phyloP scores from a whole-genome alignment of 2,113 vertebrate genomes.

The Pluvianellus socialis region DNA sequence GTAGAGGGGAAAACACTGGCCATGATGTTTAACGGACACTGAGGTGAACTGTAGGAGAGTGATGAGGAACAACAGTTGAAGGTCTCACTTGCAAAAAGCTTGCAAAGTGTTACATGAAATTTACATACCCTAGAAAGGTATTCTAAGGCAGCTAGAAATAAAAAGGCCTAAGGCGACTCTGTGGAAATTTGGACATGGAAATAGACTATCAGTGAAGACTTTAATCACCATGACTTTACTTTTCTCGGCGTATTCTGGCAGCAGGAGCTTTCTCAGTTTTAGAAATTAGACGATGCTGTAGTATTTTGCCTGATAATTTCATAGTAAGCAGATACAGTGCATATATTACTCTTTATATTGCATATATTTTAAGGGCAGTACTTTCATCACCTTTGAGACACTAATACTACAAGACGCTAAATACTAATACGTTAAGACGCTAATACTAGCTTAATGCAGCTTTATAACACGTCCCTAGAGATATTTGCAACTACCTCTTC shows the following conservation, averaged over 20 bases:
- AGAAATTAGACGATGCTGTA: not conserved
- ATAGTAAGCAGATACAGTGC: not conserved
- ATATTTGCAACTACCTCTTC: conserved; percentile 41
- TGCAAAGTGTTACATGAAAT: not conserved
- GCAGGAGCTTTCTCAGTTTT: not conserved
- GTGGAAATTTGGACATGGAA: not conserved
- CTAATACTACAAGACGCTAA: conserved; percentile 23
- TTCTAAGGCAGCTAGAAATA: not conserved
- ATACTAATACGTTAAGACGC: conserved; percentile 26
- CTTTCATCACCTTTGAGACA: conserved; percentile 42
- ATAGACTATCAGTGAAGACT: not conserved
- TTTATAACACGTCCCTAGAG: conserved; percentile 44
- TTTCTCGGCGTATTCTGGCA: not conserved
- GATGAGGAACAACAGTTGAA: not conserved
- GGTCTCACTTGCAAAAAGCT: not conserved
- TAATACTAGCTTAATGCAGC: conserved; percentile 59
- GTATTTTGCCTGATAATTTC: not conserved
- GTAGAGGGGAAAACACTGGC: not conserved
- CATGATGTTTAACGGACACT: not conserved
- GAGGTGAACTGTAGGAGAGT: not conserved
- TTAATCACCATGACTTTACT: not conserved
- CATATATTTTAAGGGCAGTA: not conserved
- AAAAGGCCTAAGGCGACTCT: not conserved
- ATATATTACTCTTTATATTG: not conserved
- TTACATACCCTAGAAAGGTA: not conserved